Evolutionary conservation across 2,797 vertebrate species (phyloP).

Genomic region (Dipus sagitta): DNA sequence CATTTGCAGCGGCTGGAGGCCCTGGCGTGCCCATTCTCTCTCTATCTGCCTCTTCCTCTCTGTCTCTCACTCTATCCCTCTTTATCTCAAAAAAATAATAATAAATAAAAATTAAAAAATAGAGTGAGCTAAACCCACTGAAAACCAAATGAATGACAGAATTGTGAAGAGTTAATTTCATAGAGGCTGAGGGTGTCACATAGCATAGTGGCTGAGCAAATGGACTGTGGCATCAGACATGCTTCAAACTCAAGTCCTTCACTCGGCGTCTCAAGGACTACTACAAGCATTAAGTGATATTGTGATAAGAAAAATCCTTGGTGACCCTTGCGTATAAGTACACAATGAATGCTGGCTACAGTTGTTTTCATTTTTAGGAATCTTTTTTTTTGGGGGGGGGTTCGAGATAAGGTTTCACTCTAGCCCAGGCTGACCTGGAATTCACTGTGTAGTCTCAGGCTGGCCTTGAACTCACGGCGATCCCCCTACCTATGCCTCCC

Average conservation of each 20-base stretch:
- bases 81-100: too few relatives aligned
- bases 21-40: too few relatives aligned
- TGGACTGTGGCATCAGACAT: neutral
- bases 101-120: neutral
- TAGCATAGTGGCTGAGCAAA: neutral
- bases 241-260: neutral
- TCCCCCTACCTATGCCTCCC: too few relatives aligned
- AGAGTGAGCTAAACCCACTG: neutral
- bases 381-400: neutral
- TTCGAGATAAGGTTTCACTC: too few relatives aligned
- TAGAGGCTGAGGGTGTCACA: neutral
- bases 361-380: constrained; percentile 12
- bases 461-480: too few relatives aligned
- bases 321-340: neutral
- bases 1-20: too few relatives aligned
- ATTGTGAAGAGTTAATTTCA: neutral
- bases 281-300: neutral
- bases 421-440: too few relatives aligned
- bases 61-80: too few relatives aligned
- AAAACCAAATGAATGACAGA: constrained; percentile 11
- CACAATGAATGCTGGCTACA: constrained; percentile 11
- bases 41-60: too few relatives aligned
- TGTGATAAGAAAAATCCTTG: constrained; percentile 5
- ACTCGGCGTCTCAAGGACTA: neutral
- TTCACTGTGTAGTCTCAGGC: too few relatives aligned